Evolutionary conservation across 2,113 vertebrate genomes (phyloP).

Genomic region (Tenebrosternarchus preto): DNA sequence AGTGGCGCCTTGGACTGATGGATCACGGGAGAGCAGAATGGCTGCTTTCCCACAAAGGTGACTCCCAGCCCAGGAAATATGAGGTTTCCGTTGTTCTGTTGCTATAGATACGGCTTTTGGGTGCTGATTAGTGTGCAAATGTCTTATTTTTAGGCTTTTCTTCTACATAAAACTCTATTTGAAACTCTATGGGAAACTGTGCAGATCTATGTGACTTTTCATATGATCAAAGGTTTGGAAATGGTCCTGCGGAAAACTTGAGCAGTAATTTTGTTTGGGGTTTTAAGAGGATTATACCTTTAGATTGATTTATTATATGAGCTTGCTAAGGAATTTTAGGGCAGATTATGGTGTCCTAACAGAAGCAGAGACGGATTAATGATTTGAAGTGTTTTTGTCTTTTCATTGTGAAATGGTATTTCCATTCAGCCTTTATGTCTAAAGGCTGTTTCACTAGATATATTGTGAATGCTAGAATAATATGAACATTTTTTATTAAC

Average conservation of each 20-base stretch:
- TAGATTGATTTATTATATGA: not conserved
- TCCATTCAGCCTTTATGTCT: not conserved
- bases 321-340: not conserved
- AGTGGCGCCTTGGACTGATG: conserved; percentile 9
- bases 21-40: not conserved
- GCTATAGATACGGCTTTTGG: not conserved
- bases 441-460: no score
- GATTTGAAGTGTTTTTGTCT: not conserved
- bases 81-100: not conserved
- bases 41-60: conserved; percentile 17
- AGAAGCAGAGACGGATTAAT: not conserved
- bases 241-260: not conserved
- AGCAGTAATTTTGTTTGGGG: not conserved
- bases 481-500: not conserved
- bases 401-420: not conserved
- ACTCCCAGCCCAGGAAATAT: not conserved
- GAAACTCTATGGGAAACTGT: no score
- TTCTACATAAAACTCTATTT: no score
- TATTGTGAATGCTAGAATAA: not conserved
- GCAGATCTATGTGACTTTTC: no score
- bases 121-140: not conserved
- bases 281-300: not conserved
- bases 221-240: not conserved
- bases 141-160: not conserved
- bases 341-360: not conserved